A percentile compares a stretch with the other conserved stretches of the same genome.
phyloP scores from a whole-genome alignment of 2,888 invertebrate species.

The Dyspetes luteomarginatus region DNA sequence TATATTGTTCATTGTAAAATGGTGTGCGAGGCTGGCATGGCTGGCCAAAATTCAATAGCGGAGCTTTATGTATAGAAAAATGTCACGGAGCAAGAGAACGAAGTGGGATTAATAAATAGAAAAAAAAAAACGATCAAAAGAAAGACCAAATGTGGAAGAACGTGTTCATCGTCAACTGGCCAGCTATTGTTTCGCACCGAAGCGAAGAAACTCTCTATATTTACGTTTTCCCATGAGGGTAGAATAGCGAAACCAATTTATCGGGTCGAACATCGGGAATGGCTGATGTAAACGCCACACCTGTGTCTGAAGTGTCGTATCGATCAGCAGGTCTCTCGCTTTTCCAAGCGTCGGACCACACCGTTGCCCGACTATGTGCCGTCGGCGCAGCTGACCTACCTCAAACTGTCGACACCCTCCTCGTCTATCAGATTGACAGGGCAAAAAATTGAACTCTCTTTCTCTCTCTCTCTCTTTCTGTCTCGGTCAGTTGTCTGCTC shows the following conservation, averaged over 20 bases:
- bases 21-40: no score
- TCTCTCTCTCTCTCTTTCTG: constrained; percentile 12
- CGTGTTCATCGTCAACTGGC: constrained; percentile 9
- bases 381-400: constrained; percentile 56
- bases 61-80: no score
- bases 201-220: constrained; percentile 50
- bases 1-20: no score
- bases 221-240: constrained; percentile 28
- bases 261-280: constrained; percentile 53
- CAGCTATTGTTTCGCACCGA: constrained; percentile 42
- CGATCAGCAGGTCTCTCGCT: constrained; percentile 60
- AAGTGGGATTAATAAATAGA: neutral
- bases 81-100: neutral
- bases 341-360: constrained; percentile 41
- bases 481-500: neutral
- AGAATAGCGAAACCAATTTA: constrained; percentile 58
- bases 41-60: no score
- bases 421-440: constrained; percentile 59
- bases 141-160: neutral
- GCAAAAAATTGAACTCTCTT: constrained; percentile 53
- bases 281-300: constrained; percentile 64
- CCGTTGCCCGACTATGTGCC: constrained; percentile 37
- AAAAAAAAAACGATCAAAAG: neutral
- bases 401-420: constrained; percentile 62
- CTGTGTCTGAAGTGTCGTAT: constrained; percentile 65